These are phyloP conservation scores for Galago senegalensis DNA, from an alignment of 2,797 vertebrate genomes.

Conservation along the genomic window DNA sequence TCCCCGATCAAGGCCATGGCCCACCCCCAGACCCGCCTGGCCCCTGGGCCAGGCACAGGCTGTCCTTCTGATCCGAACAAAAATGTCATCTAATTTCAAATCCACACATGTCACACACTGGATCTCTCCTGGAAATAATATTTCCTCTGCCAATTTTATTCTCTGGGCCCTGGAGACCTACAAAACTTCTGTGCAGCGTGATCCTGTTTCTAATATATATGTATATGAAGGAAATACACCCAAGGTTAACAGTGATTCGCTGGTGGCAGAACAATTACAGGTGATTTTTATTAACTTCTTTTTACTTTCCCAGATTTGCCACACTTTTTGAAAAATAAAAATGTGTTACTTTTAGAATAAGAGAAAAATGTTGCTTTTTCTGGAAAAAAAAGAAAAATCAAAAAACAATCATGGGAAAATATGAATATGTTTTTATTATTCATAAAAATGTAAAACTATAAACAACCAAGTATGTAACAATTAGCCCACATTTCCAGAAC, in stretches of 20 bases:
- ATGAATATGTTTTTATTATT: neutral
- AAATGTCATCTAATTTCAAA: constrained; percentile 39
- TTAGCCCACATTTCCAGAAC: neutral
- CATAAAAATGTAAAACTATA: neutral
- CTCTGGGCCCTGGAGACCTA: constrained; percentile 64
- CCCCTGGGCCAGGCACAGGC: neutral
- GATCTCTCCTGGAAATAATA: constrained; percentile 78
- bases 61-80: neutral
- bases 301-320: constrained; percentile 63
- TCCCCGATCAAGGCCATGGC: neutral
- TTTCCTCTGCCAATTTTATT: constrained; percentile 82
- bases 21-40: neutral
- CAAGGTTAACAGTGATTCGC: constrained; percentile 52
- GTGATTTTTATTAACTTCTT: constrained; percentile 77
- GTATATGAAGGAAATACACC: constrained; percentile 54
- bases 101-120: neutral
- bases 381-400: neutral
- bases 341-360: constrained; percentile 58
- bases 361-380: constrained; percentile 53
- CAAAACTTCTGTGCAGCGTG: constrained; percentile 65
- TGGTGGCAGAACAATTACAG: constrained; percentile 59
- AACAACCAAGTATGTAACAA: neutral
- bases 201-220: constrained; percentile 57
- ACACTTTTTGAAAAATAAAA: constrained; percentile 51
- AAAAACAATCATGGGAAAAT: neutral